Percentiles rank a stretch among this genome's conserved stretches.
phyloP scores from a whole-genome alignment of 2,113 vertebrate genomes.

The Chiloscyllium plagiosum region DNA sequence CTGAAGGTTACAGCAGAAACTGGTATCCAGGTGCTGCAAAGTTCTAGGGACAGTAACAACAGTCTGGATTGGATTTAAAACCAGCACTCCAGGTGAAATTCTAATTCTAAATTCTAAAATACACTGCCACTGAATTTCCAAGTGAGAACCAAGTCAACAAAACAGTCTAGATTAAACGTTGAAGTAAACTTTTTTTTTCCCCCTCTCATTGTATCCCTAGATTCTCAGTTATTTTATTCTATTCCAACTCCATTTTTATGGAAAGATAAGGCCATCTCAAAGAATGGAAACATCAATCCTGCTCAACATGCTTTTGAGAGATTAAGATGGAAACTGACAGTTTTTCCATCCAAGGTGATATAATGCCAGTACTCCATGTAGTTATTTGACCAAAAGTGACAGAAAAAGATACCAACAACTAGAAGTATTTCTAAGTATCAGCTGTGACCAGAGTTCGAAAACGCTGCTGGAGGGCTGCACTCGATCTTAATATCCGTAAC shows the following conservation, averaged over 20 bases:
- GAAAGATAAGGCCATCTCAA: background rate
- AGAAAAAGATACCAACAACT: background rate
- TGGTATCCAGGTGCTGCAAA: background rate
- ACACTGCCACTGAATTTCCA: background rate
- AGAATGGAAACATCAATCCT: background rate
- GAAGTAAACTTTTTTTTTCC: background rate
- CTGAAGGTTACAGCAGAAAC: background rate
- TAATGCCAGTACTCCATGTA: too few relatives aligned
- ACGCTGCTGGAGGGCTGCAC: too few relatives aligned
- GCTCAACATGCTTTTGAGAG: background rate
- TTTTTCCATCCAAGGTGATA: background rate
- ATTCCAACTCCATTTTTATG: background rate
- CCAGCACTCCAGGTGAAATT: background rate
- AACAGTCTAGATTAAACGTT: background rate
- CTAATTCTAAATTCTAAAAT: background rate
- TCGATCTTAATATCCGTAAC: too few relatives aligned
- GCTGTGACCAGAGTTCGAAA: background rate
- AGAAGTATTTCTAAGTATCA: background rate
- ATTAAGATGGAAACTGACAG: background rate
- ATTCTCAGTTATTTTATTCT: background rate
- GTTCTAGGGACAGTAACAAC: background rate
- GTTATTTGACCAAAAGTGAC: background rate
- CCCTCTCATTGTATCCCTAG: background rate
- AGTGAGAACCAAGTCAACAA: background rate
- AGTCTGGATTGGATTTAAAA: background rate